Percentiles rank a stretch among this genome's conserved stretches.
phyloP scores from a whole-genome alignment of 2,888 invertebrate genomes.

The Tenthredo notha region DNA sequence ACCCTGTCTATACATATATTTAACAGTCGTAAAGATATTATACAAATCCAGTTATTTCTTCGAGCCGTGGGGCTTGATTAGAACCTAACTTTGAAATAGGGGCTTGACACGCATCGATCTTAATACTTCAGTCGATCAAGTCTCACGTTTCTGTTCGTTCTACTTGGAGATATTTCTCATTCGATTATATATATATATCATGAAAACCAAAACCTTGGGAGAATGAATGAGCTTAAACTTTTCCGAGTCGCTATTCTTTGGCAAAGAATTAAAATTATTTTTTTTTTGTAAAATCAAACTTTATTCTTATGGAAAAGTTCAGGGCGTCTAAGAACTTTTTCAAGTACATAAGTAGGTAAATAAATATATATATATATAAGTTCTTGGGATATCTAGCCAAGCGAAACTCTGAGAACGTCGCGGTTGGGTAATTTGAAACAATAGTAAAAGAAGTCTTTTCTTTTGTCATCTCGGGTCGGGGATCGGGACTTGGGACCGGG shows the following conservation, averaged over 20 bases:
- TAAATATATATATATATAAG: background rate
- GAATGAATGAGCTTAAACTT: background rate
- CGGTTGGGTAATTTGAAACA: constrained; percentile 1
- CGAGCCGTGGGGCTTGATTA: constrained; percentile 29
- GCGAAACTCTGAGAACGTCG: too few relatives aligned
- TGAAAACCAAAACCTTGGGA: too few relatives aligned
- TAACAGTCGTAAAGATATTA: constrained; percentile 46
- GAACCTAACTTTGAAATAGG: constrained; percentile 38
- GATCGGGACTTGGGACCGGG: background rate
- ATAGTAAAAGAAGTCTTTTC: constrained; percentile 8
- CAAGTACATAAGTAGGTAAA: background rate
- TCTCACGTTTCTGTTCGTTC: background rate
- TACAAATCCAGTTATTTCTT: constrained; percentile 42
- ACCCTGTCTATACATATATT: constrained; percentile 23
- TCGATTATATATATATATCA: background rate
- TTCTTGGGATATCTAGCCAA: background rate
- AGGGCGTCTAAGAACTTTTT: background rate
- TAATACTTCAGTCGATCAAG: constrained; percentile 14
- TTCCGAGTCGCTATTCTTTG: background rate
- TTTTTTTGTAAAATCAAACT: background rate
- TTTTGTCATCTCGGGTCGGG: background rate
- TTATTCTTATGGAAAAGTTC: background rate
- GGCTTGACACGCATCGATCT: constrained; percentile 44
- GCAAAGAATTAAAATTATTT: background rate
- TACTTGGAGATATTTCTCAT: background rate